Base-by-base conservation (phyloP, 2,888 invertebrate species). In the Pachycephus smyrnensis region DNA sequence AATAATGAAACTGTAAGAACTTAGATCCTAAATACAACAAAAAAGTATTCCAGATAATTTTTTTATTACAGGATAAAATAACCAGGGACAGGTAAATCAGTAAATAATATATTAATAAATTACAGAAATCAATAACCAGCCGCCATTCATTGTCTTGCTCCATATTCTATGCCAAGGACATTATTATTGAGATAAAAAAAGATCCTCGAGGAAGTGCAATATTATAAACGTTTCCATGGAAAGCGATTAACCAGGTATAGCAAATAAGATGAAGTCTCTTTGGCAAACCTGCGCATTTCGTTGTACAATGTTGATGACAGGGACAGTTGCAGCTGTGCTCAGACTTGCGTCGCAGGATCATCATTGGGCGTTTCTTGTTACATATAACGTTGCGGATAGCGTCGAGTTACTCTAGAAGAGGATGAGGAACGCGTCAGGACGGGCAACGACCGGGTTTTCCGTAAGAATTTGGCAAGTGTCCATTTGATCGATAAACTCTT, bases 301-400 rank as follows among this genome's bases (percentile, higher is more conserved):
- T 91, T 11, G 90, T 87, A 80, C 91, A 91, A 77, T 91, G 90
- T 71, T 88, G 90, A 85, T 91, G 91, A 80, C 91, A 91, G 68
- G 91, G 90, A 81, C 91, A 91, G 80, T 91, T 91, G 85, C 91
- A 91, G 81, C 84, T 85, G 78, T 89, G 89, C 36, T 74, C 74
- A 12, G 89, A 88, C 77, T 89, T 89, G 80, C 87, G 84, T 71
- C 87, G 86, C 73, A 86, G 84, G 74, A 88, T 88, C 89, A 88
- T 89, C 75, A 80, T 84, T 15, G 40, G 40, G 40, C 40, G 40
- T 55, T 55, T 55, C 40, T 55, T 4, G 40, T 55, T 55, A 55
- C 40, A 55, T 55, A 55, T 55, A 55, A 55, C 40, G 40, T 55
- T 23, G 40, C 23, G 23, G 15, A 55, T 15, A 55, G 40, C 6